A percentile compares a stretch with the other conserved stretches of the same genome.
These are phyloP conservation scores for Rhagium mordax DNA, from an alignment of 2,888 invertebrate species.

Conservation along the genomic window DNA sequence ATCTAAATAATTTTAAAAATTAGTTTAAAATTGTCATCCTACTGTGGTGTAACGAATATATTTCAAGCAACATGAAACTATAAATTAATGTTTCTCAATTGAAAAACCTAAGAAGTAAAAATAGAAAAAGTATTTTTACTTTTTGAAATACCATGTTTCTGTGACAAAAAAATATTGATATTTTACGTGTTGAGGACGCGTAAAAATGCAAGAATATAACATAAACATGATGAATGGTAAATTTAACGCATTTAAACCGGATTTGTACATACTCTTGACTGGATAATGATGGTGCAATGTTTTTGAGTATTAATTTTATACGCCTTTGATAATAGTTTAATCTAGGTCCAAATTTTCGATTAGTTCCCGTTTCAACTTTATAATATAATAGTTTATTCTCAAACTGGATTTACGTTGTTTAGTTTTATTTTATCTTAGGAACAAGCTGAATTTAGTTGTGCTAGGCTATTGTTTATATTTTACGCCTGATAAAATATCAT, in stretches of 20 bases:
- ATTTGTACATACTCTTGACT: background rate
- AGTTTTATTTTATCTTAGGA: background rate
- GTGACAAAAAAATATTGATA: too few relatives aligned
- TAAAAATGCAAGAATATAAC: background rate
- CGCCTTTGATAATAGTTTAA: background rate
- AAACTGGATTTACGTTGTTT: background rate
- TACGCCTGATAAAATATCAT: background rate
- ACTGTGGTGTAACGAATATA: too few relatives aligned
- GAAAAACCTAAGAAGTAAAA: too few relatives aligned
- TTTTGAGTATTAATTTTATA: background rate
- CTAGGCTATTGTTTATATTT: background rate
- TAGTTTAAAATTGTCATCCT: too few relatives aligned
- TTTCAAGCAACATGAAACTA: too few relatives aligned
- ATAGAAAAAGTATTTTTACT: too few relatives aligned
- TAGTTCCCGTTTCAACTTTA: background rate
- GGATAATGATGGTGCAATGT: background rate
- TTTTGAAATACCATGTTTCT: too few relatives aligned
- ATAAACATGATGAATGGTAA: background rate
- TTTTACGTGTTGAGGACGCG: background rate
- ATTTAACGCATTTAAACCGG: background rate
- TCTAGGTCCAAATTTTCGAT: background rate
- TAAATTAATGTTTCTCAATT: too few relatives aligned
- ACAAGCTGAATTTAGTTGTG: constrained; percentile 19
- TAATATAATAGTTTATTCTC: background rate
- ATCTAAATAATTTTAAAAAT: too few relatives aligned